Evolutionary conservation across 2,797 vertebrate genomes (phyloP), one percentile per base, ranked within the genome.

Genomic region (Peromyscus melanophrys): DNA sequence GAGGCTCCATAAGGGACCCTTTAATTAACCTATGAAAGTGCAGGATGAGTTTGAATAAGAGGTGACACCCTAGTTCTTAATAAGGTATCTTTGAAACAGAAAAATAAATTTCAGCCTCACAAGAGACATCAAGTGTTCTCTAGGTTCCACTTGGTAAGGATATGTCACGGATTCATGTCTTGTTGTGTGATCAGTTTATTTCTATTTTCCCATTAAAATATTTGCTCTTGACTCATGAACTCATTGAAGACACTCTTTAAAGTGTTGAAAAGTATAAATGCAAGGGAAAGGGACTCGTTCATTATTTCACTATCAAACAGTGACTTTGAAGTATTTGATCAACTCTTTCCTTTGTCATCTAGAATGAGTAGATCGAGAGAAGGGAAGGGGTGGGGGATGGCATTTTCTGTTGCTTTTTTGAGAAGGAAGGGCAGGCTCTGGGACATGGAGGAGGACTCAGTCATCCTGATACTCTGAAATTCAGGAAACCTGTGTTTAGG

Each of bases 131-230:
- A 65, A 46, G 67, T 9, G 57, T 81, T 71, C 52, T 83, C 40
- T 34, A 23, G 65, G 14, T 89, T 87, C 52, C 13, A 43, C n/a
- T 67, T 67, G 55, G 57, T 71, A 77, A 94, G 61, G 37, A 80
- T 37, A 12, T 4, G 1, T 27, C 49, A 76, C 87, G 23, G 52
- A 77, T 71, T 95, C 27, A 29, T 61, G 6, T 34, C 69, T 87
- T 83, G 55, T 73, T 83, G 55, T 73, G 31, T 46, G 52, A 85
- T 31, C 40, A 78, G 27, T 65, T 92, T 93, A 65, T 49, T 86
- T 95, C 92, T 83, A 55, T 75, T 90, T 95, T 92, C 90, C n/a
- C 69, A 92, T 90, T 94, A 87, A 87, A 96, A 94, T 65, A 49
- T 17, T 82, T 67, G 4, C 73, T 93, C 95, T 93, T 95, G 89